Evolutionary conservation across 1,140 invertebrate species (phyloP), one percentile per base, ranked within the genome.

Genomic region (Adoxophyes honmai): DNA sequence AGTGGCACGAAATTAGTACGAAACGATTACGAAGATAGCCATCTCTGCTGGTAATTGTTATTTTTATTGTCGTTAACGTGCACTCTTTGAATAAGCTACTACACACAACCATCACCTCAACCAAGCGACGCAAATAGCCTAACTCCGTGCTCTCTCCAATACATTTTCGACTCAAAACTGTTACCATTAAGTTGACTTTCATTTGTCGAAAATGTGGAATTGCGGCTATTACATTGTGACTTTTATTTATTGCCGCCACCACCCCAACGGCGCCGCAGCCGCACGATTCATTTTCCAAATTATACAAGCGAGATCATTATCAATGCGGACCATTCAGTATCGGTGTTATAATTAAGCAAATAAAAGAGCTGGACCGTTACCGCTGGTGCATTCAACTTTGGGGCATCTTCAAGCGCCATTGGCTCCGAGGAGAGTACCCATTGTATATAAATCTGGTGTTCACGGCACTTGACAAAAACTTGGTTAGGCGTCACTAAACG

Each of bases 21-120:
- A 75, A 78, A 62, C 75, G 60, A 81, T 80, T 78, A 76, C 57
- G 55, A 37, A 66, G 78, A 80, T 80, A 76, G 56, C 15, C 36
- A 75, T 73, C 73, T 66, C 35, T 6, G 15, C 57, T 54, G 52
- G 54, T 71, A 71, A 67, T 73, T 73, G 62, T 71, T 69, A 66
- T 74, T 62, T 68, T 66, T 68, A 68, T 63, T 69, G 64, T 67
- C 66, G 62, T 72, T 71, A 74, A 65, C 68, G 62, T 61, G 58
- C 57, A 56, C 68, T 58, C 52, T 54, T 59, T 68, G 61, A 72
- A 68, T 73, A 70, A 64, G 66, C 61, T 48, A 48, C 16, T 18
- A 48, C 42, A 28, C 21, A 48, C 42, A 48, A 48, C 42, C 4
- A 18, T 15, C 1, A 1, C 1, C 16, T 6, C 1, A 48, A 16